Base-by-base conservation (phyloP, 1,140 invertebrate species). In the Onthophagus taurus region DNA sequence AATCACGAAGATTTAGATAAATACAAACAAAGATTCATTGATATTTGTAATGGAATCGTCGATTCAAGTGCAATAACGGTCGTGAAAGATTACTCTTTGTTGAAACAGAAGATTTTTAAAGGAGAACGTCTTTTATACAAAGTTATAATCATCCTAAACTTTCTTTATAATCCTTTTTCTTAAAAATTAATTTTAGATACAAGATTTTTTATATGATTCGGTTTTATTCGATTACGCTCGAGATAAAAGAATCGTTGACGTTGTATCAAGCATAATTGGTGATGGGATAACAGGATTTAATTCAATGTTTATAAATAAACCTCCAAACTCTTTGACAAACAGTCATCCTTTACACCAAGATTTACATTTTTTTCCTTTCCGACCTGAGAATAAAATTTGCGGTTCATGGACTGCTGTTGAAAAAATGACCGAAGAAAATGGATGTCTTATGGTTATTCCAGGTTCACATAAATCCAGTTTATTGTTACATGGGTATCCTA, bases 291-390 rank as follows among this genome's bases (percentile, higher is more conserved):
- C 79, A 50, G 80, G 82, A 1, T 72, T 89, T 62, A 83, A 92
- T 60, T 83, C 79, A 23, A 92, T 92, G 88, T 65, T 91, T 2
- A 90, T 92, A 47, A 89, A 89, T 54, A 92, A 92, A 58, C 87
- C 88, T 7, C 87, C 87, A 4, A 86, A 89, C 63, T 65, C 74
- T 17, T 77, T 76, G 42, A 77, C 74, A 3, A 82, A 80, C 11
- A 65, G 75, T 12, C 84, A 88, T 60, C 85, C 83, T 1, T 70
- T 84, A 23, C 84, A 88, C 63, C 77, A 88, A 67, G 85, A 89
- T 58, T 64, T 89, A 13, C 78, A 84, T 53, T 92, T 89, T 59
- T 91, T 92, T 63, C 85, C 87, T 4, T 85, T 89, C 59, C 72
- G 88, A 23, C 83, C 83, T 1, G 78, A 75, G 0, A 69, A 84